Percentiles rank a stretch among this genome's conserved stretches.
Evolutionary conservation across 2,888 invertebrate species (phyloP).

Genomic region (Harmothoe impar): DNA sequence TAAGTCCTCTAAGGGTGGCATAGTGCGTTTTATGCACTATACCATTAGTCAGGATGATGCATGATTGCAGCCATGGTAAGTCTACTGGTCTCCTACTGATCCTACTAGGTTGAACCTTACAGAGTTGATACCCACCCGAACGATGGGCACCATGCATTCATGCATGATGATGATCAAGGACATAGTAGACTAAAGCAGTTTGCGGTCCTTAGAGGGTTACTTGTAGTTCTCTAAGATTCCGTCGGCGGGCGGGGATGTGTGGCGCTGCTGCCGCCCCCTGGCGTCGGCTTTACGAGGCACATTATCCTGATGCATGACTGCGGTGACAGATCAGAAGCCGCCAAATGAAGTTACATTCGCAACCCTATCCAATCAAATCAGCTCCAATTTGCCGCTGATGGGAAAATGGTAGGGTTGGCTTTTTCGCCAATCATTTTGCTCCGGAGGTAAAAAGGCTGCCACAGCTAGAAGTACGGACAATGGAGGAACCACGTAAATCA

Average conservation of each 20-base stretch:
- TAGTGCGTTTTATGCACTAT: no score
- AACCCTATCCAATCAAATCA: conserved; percentile 52
- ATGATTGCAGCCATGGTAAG: no score
- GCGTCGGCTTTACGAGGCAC: conserved; percentile 22
- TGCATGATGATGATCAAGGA: no score
- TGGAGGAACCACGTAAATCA: background rate
- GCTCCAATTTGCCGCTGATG: conserved; percentile 41
- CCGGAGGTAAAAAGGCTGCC: background rate
- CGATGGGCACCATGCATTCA: no score
- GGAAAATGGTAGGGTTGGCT: conserved; percentile 39
- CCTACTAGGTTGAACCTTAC: no score
- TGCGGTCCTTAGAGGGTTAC: background rate
- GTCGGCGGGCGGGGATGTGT: background rate
- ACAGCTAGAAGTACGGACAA: background rate
- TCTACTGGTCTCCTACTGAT: no score
- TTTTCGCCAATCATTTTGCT: conserved; percentile 18
- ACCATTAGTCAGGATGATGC: no score
- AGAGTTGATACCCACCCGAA: no score
- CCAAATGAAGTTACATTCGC: conserved; percentile 53
- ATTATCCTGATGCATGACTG: conserved; percentile 39
- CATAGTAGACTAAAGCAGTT: no score
- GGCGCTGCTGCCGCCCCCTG: background rate
- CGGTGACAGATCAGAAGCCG: conserved; percentile 42
- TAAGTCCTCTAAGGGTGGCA: no score
- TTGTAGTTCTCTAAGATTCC: background rate